A percentile compares a stretch with the other conserved stretches of the same genome.
Evolutionary conservation across 2,113 vertebrate species (phyloP).

Genomic region (Lophochroa leadbeateri): DNA sequence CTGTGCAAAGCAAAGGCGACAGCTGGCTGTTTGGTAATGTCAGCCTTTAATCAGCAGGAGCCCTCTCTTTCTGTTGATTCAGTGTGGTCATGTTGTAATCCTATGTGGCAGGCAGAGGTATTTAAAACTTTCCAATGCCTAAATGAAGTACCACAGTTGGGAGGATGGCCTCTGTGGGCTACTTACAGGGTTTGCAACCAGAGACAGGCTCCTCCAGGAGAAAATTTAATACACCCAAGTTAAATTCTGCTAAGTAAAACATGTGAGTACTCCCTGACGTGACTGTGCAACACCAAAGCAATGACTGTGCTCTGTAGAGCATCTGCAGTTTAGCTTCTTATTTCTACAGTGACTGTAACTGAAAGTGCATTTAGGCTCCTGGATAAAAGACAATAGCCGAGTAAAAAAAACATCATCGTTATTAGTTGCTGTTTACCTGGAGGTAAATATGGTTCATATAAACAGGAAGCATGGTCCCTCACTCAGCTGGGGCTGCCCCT

Average conservation of each 20-base stretch:
- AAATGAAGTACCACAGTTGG: background rate
- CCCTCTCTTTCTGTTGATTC: background rate
- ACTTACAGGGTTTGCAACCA: background rate
- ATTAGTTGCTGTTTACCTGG: background rate
- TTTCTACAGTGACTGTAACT: background rate
- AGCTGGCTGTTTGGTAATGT: background rate
- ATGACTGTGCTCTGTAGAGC: background rate
- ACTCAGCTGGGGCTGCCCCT: background rate
- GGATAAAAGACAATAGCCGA: background rate
- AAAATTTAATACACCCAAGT: background rate
- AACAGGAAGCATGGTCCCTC: background rate
- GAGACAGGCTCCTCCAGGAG: background rate
- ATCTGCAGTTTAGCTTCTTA: background rate
- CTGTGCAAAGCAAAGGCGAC: background rate
- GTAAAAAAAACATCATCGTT: background rate
- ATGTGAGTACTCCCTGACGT: fast-evolving
- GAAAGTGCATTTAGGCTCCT: background rate
- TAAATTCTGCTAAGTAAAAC: background rate
- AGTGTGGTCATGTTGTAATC: background rate
- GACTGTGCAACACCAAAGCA: background rate
- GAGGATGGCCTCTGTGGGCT: background rate
- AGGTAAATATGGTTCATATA: background rate
- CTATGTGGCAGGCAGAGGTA: background rate
- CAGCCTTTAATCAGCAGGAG: background rate
- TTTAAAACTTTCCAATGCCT: background rate